These are phyloP conservation scores for Lophotriccus pileatus DNA, from an alignment of 2,797 vertebrate species.

Conservation along the genomic window DNA sequence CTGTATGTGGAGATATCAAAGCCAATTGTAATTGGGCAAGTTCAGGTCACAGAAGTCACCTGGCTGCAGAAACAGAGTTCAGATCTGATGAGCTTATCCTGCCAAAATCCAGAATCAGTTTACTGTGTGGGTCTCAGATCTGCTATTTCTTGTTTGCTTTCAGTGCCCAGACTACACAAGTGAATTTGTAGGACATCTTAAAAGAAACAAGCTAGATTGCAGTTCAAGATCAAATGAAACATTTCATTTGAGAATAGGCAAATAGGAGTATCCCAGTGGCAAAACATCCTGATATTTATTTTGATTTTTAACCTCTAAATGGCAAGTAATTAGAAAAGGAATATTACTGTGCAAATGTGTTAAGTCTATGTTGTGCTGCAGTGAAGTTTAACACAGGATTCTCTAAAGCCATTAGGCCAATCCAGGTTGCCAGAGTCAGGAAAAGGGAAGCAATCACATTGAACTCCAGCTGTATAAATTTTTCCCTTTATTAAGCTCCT, in stretches of 20 bases:
- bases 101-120: neutral
- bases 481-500: conserved; percentile 36
- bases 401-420: neutral
- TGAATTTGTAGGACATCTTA: neutral
- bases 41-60: neutral
- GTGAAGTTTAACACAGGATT: neutral
- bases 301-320: neutral
- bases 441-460: conserved; percentile 41
- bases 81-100: neutral
- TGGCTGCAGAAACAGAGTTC: neutral
- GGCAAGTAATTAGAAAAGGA: neutral
- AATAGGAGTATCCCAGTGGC: neutral
- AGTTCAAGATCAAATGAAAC: neutral
- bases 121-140: neutral
- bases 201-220: neutral
- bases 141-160: neutral
- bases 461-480: conserved; percentile 26
- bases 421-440: neutral
- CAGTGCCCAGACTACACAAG: neutral
- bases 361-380: neutral
- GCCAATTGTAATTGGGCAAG: neutral
- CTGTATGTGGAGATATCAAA: neutral
- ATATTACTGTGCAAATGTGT: neutral
- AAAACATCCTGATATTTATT: neutral
- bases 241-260: neutral